These are phyloP conservation scores for Gymnobelideus leadbeateri DNA, from an alignment of 2,113 vertebrate species.

Conservation along the genomic window DNA sequence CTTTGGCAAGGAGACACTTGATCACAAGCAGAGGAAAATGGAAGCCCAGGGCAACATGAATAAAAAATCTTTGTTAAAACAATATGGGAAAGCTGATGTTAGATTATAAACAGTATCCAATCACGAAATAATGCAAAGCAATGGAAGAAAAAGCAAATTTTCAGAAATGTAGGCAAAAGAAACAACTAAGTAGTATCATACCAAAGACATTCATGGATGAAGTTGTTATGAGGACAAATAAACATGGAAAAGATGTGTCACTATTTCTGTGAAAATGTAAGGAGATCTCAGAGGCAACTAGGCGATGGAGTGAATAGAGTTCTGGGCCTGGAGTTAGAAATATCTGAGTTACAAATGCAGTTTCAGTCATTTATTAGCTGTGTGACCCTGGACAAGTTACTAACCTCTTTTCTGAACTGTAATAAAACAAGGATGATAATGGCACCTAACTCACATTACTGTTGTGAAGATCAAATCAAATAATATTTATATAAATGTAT, in stretches of 20 bases:
- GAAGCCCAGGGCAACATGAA: neutral
- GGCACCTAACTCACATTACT: neutral
- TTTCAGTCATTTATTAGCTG: neutral
- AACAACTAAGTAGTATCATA: neutral
- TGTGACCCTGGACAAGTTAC: neutral
- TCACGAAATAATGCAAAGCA: neutral
- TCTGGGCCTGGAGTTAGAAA: neutral
- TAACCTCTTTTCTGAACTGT: neutral
- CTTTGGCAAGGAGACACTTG: neutral
- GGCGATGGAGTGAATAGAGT: neutral
- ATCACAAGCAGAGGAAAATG: neutral
- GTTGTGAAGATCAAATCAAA: neutral
- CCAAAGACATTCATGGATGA: neutral
- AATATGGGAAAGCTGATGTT: neutral
- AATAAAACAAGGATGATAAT: neutral
- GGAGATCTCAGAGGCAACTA: neutral
- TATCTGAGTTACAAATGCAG: neutral
- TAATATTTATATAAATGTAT: too few relatives aligned
- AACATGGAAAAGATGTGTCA: neutral
- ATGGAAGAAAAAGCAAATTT: neutral
- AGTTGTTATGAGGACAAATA: neutral
- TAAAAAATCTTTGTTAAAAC: neutral
- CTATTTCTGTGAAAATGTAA: neutral
- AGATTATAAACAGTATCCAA: neutral
- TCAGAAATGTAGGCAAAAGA: too few relatives aligned